These are phyloP conservation scores for Drosophila mimetica DNA, from an alignment of 2,888 invertebrate genomes.

Conservation along the genomic window DNA sequence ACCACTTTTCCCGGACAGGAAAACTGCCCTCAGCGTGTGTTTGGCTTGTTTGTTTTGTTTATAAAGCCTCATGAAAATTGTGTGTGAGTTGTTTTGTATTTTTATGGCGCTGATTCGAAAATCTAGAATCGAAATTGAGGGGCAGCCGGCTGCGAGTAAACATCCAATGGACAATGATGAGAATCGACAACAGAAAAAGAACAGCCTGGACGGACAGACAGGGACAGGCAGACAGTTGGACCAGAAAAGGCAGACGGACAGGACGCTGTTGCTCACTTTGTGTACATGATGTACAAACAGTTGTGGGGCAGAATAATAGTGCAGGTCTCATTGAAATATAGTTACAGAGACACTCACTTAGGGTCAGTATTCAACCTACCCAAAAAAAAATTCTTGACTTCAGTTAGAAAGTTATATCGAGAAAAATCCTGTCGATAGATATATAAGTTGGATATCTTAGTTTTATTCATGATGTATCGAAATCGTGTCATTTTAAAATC, in stretches of 20 bases:
- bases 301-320: background rate
- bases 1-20: slow-evolving; percentile 12
- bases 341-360: no score
- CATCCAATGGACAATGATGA: slow-evolving; percentile 54
- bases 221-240: slow-evolving; percentile 17
- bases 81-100: slow-evolving; percentile 66
- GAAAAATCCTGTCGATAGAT: no score
- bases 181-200: slow-evolving; percentile 46
- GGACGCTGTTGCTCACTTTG: slow-evolving; percentile 61
- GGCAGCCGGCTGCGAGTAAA: slow-evolving; percentile 62
- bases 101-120: slow-evolving; percentile 55
- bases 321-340: background rate
- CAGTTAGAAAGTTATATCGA: no score
- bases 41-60: slow-evolving; percentile 76
- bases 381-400: no score
- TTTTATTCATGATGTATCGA: no score
- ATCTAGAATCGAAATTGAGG: slow-evolving; percentile 20
- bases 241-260: slow-evolving; percentile 13
- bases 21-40: slow-evolving; percentile 58
- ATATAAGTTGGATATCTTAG: no score
- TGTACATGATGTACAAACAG: slow-evolving; percentile 16
- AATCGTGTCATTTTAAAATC: no score
- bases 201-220: slow-evolving; percentile 51
- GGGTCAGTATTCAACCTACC: no score
- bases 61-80: slow-evolving; percentile 66